These are phyloP conservation scores for Sipunculus nudus DNA, from an alignment of 2,888 invertebrate genomes.

Conservation along the genomic window DNA sequence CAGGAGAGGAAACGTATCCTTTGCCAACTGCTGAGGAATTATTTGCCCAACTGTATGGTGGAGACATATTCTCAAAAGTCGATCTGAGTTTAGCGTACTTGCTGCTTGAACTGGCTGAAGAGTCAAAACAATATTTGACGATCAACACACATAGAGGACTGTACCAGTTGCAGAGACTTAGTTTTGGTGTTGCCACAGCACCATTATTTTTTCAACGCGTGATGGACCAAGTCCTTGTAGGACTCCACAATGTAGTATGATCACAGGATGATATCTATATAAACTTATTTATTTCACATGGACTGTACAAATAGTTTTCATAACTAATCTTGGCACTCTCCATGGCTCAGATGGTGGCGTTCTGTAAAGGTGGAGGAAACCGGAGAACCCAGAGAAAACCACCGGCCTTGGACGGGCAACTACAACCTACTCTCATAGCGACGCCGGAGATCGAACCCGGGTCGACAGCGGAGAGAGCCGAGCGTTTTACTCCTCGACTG, in stretches of 20 bases:
- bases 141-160: slow-evolving; percentile 11
- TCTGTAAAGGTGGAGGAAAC: no score
- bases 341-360: no score
- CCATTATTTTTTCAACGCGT: not conserved
- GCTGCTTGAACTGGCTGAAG: slow-evolving; percentile 2
- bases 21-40: slow-evolving; percentile 12
- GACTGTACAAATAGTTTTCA: no score
- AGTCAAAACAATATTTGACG: slow-evolving; percentile 1
- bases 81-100: slow-evolving; percentile 6
- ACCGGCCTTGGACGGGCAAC: no score
- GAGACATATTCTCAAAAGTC: not conserved
- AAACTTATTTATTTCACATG: no score
- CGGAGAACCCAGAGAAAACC: no score
- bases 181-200: slow-evolving; percentile 6
- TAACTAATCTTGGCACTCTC: no score
- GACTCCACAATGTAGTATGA: not conserved
- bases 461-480: no score
- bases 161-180: not conserved
- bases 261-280: slow-evolving; percentile 3
- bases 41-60: slow-evolving; percentile 1
- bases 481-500: no score
- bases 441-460: no score
- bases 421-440: no score
- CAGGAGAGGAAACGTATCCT: slow-evolving; percentile 9
- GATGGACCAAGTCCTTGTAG: slow-evolving; percentile 1